phyloP scores from a whole-genome alignment of 1,140 invertebrate genomes.

The Euschistus heros region DNA sequence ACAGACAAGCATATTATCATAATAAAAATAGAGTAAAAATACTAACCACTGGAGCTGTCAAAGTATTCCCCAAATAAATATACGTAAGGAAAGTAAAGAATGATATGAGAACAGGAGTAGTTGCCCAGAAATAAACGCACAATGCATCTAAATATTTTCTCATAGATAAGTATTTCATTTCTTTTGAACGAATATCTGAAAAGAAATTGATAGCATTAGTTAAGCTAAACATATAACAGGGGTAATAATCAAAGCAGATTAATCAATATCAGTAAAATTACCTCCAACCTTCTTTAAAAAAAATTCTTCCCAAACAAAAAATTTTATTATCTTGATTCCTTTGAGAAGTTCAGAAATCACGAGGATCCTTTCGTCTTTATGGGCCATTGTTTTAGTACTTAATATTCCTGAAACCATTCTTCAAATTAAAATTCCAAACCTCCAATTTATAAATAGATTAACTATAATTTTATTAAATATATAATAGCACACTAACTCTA shows the following conservation, averaged over 20 bases:
- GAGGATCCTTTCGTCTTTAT: slow-evolving; percentile 84
- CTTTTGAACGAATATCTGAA: slow-evolving; percentile 50
- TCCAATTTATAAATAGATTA: too few species aligned
- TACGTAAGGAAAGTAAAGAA: slow-evolving; percentile 86
- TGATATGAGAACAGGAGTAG: slow-evolving; percentile 91
- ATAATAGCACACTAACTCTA: too few species aligned
- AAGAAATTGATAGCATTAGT: slow-evolving; percentile 20
- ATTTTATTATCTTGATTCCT: slow-evolving; percentile 82
- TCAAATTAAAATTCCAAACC: too few species aligned
- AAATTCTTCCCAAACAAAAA: slow-evolving; percentile 86
- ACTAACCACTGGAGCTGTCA: slow-evolving; percentile 74
- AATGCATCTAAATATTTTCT: slow-evolving; percentile 96
- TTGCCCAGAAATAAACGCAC: slow-evolving; percentile 98
- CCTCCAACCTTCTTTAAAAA: slow-evolving; percentile 58
- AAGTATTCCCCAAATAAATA: slow-evolving; percentile 63
- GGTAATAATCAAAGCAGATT: too few species aligned
- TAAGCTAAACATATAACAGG: too few species aligned
- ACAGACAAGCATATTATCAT: not conserved
- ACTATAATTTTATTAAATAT: too few species aligned
- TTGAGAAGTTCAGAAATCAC: slow-evolving; percentile 77
- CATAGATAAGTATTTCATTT: slow-evolving; percentile 65
- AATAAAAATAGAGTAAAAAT: slow-evolving; percentile 16
- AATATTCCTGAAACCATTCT: slow-evolving; percentile 40
- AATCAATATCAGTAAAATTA: slow-evolving; percentile 25
- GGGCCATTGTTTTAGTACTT: slow-evolving; percentile 78